Percentiles rank a stretch among this genome's conserved stretches.
phyloP scores from a whole-genome alignment of 1,140 invertebrate species.

The Drosophila littoralis region DNA sequence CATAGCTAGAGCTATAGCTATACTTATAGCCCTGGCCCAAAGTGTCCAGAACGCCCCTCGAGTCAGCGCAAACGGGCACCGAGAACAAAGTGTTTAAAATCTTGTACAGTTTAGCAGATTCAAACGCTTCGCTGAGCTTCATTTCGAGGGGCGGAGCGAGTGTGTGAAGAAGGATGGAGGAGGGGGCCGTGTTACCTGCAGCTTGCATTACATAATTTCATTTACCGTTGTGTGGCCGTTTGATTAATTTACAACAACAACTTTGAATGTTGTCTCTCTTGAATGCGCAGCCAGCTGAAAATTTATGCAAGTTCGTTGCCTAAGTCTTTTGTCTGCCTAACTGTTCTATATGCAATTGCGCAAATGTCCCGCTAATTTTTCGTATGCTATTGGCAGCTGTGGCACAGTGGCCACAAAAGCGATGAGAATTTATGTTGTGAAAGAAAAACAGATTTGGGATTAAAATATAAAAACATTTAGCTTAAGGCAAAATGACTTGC shows the following conservation, averaged over 20 bases:
- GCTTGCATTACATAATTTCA: slow-evolving; percentile 77
- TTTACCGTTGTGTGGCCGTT: slow-evolving; percentile 74
- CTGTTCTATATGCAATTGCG: slow-evolving; percentile 57
- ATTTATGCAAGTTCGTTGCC: slow-evolving; percentile 63
- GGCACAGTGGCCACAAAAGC: slow-evolving; percentile 10
- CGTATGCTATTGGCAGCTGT: slow-evolving; percentile 22
- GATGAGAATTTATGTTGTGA: neutral
- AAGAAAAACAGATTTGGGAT: slow-evolving; percentile 4
- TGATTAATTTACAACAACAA: slow-evolving; percentile 71
- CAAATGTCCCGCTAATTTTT: slow-evolving; percentile 50
- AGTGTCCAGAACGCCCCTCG: slow-evolving; percentile 50
- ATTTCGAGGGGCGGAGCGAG: neutral
- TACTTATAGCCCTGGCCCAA: slow-evolving; percentile 46
- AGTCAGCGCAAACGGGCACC: neutral
- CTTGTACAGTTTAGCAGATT: slow-evolving; percentile 76
- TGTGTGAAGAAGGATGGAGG: neutral
- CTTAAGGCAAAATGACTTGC: slow-evolving; percentile 12
- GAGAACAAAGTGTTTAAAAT: slow-evolving; percentile 74
- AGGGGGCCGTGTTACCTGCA: slow-evolving; percentile 24
- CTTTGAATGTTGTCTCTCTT: slow-evolving; percentile 28
- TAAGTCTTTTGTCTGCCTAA: slow-evolving; percentile 55
- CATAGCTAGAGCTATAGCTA: slow-evolving; percentile 19
- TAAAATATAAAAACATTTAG: neutral
- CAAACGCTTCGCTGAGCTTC: slow-evolving; percentile 72
- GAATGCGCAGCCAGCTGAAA: slow-evolving; percentile 66